These are phyloP conservation scores for Otus sunia DNA, from an alignment of 2,113 vertebrate species.

Conservation along the genomic window DNA sequence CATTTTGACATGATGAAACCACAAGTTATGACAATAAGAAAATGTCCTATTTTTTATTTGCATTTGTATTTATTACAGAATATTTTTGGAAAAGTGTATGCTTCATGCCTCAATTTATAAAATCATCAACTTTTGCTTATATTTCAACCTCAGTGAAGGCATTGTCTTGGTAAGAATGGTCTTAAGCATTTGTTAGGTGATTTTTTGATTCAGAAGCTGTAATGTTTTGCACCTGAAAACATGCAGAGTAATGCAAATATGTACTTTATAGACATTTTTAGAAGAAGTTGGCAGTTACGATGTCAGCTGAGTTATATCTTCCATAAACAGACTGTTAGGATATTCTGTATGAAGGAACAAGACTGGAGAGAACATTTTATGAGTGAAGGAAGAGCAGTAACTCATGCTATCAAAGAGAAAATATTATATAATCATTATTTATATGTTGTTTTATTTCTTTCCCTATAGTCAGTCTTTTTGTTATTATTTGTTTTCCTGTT, in stretches of 20 bases:
- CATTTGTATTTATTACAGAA: background rate
- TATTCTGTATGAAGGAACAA: constrained; percentile 1
- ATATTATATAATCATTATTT: background rate
- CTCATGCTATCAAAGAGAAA: background rate
- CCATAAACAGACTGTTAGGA: background rate
- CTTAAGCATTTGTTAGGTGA: background rate
- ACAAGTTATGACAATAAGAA: background rate
- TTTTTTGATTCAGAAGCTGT: background rate
- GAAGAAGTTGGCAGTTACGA: background rate
- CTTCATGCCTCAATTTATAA: background rate
- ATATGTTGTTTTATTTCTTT: background rate
- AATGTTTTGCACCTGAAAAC: constrained; percentile 1
- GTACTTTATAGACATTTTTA: background rate
- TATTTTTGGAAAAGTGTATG: background rate
- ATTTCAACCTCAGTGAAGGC: background rate
- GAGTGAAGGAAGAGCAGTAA: background rate
- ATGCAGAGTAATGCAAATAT: constrained; percentile 7
- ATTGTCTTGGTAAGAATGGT: background rate
- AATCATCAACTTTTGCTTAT: background rate
- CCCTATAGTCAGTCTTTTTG: background rate
- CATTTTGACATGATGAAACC: background rate
- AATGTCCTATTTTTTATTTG: background rate
- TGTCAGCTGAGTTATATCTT: constrained; percentile 22
- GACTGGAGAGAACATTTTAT: background rate
- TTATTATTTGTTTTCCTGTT: background rate